Base-by-base conservation (phyloP, 2,888 invertebrate genomes). In the Drosophila mimetica region DNA sequence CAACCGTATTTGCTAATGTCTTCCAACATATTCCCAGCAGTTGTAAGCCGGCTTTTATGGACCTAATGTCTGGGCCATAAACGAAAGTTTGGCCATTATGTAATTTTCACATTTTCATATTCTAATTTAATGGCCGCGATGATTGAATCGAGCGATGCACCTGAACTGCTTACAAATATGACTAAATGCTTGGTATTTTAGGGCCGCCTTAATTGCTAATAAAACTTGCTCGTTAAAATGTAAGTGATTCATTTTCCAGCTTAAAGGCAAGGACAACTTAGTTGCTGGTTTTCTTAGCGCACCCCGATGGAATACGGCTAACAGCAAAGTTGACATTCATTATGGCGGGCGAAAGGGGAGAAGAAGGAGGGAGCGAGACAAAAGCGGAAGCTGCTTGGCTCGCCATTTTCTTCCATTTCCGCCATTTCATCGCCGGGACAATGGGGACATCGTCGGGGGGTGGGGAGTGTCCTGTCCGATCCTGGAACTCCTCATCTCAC, bases 301-400 rank as follows among this genome's bases (percentile, higher is more conserved):
- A n/a, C 47, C 37, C 25, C 16, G 25, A 55, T 34, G 70, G 61
- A 47, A 28, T 20, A 54, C 44, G 67, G 59, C 65, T 74, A 70
- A 47, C 61, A 80, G 70, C 71, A 67, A 70, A 78, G 85, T 82
- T 82, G 82, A 87, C 82, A 82, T 82, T 82, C 87, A 82, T 82
- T 87, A 85, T 59, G 67, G 39, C 46, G 74, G 75, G 74, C 65
- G 42, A 46, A 30, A 25, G 44, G 50, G 32, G 41, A 2, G 53
- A 42, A n/a, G n/a, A n/a, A 37, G 14, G 9, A 6, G n/a, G n/a
- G 20, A 25, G 25, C 3, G 28, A 30, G 50, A 53, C 50, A 70
- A 58, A 71, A 32, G 55, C 66, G 65, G 53, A 63, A 59, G 70
- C 51, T 71, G 69, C 69, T 70, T 70, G 72, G 47, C 61, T 71